Evolutionary conservation across 2,888 invertebrate species (phyloP), one percentile per base, ranked within the genome.

Genomic region (Lacanobia wlatinum): DNA sequence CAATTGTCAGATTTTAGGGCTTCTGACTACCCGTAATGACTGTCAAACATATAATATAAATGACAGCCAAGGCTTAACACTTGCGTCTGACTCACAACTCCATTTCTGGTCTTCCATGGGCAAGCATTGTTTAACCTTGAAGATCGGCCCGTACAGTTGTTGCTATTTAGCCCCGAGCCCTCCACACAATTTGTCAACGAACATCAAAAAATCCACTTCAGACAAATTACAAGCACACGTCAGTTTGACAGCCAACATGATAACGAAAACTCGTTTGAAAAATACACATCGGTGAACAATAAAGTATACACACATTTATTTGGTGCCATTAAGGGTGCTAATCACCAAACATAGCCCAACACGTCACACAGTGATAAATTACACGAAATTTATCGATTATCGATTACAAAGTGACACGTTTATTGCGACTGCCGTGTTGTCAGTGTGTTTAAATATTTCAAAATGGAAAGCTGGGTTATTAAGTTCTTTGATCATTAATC

Each of bases 341-440:
- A 89, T 88, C 88, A 86, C 85, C 85, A 74, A 85, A 87, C 84
- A 84, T 81, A 81, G 79, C 55, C 79, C 71, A 59, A 59, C 74
- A 83, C 80, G 89, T 88, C 90, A 88, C 81, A 58, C 63, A 75
- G 80, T 91, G 91, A 91, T 90, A 88, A 88, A 91, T 90, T 87
- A 88, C 89, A 78, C 84, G 77, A 76, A 76, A 83, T 83, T 84
- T 85, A 91, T 92, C 88, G 91, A 92, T 91, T 89, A 84, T 90
- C 90, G 89, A 91, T 91, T 90, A 90, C 80, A 87, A 84, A 76
- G 73, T 83, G 87, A 87, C 87, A 88, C 85, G 83, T 75, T 83
- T 84, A 81, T 80, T 80, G 73, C 66, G 69, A 64, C 60, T 70
- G 52, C 14, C 38, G 59, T 66, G 65, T 40, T 81, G 40, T 81